phyloP scores from a whole-genome alignment of 2,888 invertebrate species.

The Andrena haemorrhoa region DNA sequence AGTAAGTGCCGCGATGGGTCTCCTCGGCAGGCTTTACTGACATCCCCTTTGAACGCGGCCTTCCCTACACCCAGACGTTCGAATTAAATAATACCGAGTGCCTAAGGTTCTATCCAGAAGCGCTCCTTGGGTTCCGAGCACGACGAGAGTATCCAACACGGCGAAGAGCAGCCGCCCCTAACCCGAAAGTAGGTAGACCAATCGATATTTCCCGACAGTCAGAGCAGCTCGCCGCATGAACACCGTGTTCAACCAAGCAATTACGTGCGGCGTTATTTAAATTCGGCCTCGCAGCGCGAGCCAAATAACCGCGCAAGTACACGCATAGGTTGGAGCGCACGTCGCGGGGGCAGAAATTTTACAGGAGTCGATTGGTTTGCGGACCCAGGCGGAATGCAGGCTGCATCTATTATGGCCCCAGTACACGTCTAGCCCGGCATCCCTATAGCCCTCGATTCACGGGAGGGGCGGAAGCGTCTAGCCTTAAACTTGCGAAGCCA shows the following conservation, averaged over 20 bases:
- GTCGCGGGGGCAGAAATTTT: conserved; percentile 58
- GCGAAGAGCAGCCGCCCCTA: too few species aligned
- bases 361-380: conserved; percentile 55
- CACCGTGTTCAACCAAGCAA: conserved; percentile 13
- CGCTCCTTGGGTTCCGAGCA: too few species aligned
- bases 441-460: conserved; percentile 35
- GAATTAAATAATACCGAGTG: neutral
- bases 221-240: neutral
- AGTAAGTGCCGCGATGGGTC: too few species aligned
- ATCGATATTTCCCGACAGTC: neutral
- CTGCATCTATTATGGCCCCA: conserved; percentile 73
- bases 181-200: too few species aligned
- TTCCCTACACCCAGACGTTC: neutral
- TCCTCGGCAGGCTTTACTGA: neutral
- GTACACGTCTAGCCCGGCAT: conserved; percentile 52
- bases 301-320: neutral
- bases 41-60: neutral
- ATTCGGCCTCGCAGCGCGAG: neutral
- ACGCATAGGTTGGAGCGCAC: conserved; percentile 9
- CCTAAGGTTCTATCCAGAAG: too few species aligned
- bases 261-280: conserved; percentile 27
- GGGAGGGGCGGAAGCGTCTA: conserved; percentile 35
- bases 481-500: conserved; percentile 53
- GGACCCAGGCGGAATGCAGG: conserved; percentile 59
- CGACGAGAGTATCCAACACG: too few species aligned